Evolutionary conservation across 2,888 invertebrate genomes (phyloP).

Genomic region (Amphimallon solstitiale): DNA sequence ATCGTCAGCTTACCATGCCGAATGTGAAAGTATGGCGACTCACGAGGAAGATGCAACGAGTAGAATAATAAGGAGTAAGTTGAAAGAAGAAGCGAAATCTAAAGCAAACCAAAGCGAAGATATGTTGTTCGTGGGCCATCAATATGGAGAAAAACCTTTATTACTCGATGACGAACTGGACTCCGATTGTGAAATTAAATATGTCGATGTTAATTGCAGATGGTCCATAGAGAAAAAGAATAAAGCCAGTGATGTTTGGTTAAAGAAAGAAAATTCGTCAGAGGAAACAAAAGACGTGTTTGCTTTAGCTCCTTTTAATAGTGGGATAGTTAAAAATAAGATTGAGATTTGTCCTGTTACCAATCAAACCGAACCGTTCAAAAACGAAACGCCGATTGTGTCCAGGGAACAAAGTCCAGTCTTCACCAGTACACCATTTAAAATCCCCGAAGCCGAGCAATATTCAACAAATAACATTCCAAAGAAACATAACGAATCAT

Average conservation of each 20-base stretch:
- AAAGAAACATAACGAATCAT: conserved; percentile 30
- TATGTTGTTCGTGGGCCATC: conserved; percentile 76
- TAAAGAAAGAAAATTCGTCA: conserved; percentile 57
- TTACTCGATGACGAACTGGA: conserved; percentile 82
- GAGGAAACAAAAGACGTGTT: conserved; percentile 72
- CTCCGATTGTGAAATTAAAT: conserved; percentile 66
- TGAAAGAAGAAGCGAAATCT: conserved; percentile 60
- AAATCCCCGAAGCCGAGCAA: conserved; percentile 11
- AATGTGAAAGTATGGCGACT: conserved; percentile 76
- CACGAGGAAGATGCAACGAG: conserved; percentile 69
- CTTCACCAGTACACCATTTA: conserved; percentile 36
- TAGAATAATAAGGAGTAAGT: conserved; percentile 64
- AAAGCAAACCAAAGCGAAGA: conserved; percentile 59
- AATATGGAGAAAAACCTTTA: conserved; percentile 79
- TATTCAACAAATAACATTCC: conserved; percentile 20
- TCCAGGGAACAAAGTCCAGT: conserved; percentile 37
- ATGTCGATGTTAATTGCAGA: conserved; percentile 44
- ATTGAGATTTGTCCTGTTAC: not conserved
- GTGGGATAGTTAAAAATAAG: conserved; percentile 39
- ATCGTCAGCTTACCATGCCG: conserved; percentile 77
- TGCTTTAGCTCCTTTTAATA: conserved; percentile 74
- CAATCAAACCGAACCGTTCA: conserved; percentile 4
- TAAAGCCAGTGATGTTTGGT: conserved; percentile 54
- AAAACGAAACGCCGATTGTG: conserved; percentile 37
- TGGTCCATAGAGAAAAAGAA: conserved; percentile 52